phyloP scores from a whole-genome alignment of 2,113 vertebrate species.

The Lanius ludovicianus region DNA sequence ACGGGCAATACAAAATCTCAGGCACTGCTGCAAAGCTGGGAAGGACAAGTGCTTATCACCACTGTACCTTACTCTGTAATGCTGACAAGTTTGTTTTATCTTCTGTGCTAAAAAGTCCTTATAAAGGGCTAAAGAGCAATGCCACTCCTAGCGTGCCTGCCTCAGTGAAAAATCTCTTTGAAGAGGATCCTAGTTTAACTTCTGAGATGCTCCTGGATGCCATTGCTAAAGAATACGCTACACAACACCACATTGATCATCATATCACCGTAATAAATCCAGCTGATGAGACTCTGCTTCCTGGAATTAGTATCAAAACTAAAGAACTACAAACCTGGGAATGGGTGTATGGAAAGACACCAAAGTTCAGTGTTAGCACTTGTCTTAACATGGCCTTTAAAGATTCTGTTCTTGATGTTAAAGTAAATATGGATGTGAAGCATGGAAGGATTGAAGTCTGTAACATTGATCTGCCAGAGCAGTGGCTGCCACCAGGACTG shows the following conservation, averaged over 20 bases:
- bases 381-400: constrained; percentile 70
- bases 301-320: constrained; percentile 78
- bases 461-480: constrained; percentile 67
- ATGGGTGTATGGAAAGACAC: constrained; percentile 92
- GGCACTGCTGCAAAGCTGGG: constrained; percentile 92
- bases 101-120: constrained; percentile 80
- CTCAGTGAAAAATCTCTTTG: constrained; percentile 83
- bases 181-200: constrained; percentile 83
- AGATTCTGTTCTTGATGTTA: constrained; percentile 55
- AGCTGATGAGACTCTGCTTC: constrained; percentile 77
- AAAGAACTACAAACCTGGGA: constrained; percentile 86
- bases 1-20: constrained; percentile 87
- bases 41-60: constrained; percentile 87
- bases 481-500: constrained; percentile 81
- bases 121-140: constrained; percentile 83
- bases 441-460: constrained; percentile 82
- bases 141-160: constrained; percentile 90
- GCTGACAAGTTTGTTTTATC: constrained; percentile 79
- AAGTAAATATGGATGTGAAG: constrained; percentile 81
- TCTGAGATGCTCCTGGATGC: constrained; percentile 79
- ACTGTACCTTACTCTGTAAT: constrained; percentile 89
- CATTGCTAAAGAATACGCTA: constrained; percentile 80
- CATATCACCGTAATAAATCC: constrained; percentile 78
- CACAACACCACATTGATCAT: constrained; percentile 69
- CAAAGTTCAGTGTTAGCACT: constrained; percentile 83